These are phyloP conservation scores for Epizoanthus ramosus DNA, from an alignment of 92 coral and sea anemone genomes.

Conservation along the genomic window DNA sequence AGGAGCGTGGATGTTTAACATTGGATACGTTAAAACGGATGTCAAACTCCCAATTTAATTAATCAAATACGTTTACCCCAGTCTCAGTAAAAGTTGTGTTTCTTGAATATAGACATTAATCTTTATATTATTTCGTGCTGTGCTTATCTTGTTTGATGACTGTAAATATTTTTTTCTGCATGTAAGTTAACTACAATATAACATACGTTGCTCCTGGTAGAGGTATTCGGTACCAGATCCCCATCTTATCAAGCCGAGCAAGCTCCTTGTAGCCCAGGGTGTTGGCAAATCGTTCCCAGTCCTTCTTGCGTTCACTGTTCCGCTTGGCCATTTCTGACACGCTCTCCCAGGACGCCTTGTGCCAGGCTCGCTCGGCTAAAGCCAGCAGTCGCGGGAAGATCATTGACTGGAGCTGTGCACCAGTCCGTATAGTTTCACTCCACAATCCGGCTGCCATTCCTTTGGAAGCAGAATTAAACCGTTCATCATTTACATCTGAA, in stretches of 20 bases:
- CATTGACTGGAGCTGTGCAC: conserved; percentile 86
- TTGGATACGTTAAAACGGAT: too few relatives aligned
- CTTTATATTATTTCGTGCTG: too few relatives aligned
- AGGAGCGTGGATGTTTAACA: too few relatives aligned
- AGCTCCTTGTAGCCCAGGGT: conserved; percentile 85
- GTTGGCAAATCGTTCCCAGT: conserved; percentile 88
- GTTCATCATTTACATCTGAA: too few relatives aligned
- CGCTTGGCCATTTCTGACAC: conserved; percentile 52
- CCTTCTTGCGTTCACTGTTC: conserved; percentile 43
- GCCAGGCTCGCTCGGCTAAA: conserved; percentile 95
- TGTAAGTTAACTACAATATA: too few relatives aligned
- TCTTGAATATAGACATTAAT: too few relatives aligned
- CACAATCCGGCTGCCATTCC: conserved; percentile 92
- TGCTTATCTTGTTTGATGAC: too few relatives aligned
- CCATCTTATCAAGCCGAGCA: conserved; percentile 76
- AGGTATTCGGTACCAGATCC: conserved; percentile 76
- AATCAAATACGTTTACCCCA: too few relatives aligned
- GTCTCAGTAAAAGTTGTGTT: too few relatives aligned
- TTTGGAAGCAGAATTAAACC: background rate
- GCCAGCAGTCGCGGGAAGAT: conserved; percentile 88
- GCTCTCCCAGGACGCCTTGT: conserved; percentile 91
- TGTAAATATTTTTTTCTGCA: too few relatives aligned
- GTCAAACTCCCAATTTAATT: too few relatives aligned
- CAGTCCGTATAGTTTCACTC: conserved; percentile 93
- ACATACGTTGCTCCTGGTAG: conserved; percentile 83